phyloP scores from a whole-genome alignment of 2,797 vertebrate genomes.

The Pipistrellus nathusii region DNA sequence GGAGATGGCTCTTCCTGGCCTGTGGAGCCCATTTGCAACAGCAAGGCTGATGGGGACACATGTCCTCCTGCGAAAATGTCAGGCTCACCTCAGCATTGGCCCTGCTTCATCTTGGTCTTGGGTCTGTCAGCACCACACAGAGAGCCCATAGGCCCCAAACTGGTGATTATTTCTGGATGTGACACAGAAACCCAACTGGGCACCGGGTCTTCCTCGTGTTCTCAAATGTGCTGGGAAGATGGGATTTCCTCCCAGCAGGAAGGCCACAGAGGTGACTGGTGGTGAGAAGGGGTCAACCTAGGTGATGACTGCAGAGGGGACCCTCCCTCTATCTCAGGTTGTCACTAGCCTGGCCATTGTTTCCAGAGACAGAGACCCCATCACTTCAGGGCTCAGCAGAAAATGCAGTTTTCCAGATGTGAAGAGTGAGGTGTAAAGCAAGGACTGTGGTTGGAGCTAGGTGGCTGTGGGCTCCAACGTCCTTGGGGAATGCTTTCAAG shows the following conservation, averaged over 20 bases:
- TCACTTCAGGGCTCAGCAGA: not conserved
- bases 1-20: not conserved
- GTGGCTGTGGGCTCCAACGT: not conserved
- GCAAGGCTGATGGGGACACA: too few species aligned
- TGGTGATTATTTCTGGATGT: not conserved
- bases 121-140: not conserved
- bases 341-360: not conserved
- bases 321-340: too few species aligned
- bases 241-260: not conserved
- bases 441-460: not conserved
- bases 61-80: too few species aligned
- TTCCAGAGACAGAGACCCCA: not conserved
- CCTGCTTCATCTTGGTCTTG: not conserved
- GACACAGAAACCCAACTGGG: not conserved
- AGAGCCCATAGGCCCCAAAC: not conserved
- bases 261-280: not conserved
- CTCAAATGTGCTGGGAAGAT: not conserved
- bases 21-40: not conserved
- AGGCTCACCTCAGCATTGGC: fast-evolving
- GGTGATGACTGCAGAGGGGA: not conserved
- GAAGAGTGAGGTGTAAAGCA: not conserved
- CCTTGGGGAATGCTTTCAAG: not conserved
- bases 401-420: not conserved
- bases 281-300: not conserved
- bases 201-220: fast-evolving